Evolutionary conservation across 1,140 invertebrate species (phyloP), one percentile per base, ranked within the genome.

Genomic region (Muscidifurax raptorellus): DNA sequence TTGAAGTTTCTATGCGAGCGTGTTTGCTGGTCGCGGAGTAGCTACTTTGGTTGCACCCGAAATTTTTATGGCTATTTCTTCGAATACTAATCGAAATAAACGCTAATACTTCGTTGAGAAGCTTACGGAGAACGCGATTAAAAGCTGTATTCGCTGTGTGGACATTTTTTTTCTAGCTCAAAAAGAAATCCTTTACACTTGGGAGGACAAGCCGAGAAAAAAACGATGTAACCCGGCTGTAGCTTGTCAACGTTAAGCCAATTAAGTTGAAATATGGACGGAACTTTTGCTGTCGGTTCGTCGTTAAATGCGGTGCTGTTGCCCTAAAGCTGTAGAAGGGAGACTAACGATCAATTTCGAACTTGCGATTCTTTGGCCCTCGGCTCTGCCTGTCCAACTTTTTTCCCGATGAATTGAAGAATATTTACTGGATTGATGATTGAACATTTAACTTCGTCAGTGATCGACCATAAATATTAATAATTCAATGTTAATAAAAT

Each of bases 181-280:
- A 71, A 67, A 67, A 71, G 10, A 72, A 32, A 32, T 72, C 71
- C 18, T 72, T n/a, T 72, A 15, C 30, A 36, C 15, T 9, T 32
- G 12, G 71, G 22, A 72, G 30, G 18, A 32, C 18, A 72, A 36
- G n/a, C 52, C 2, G 1, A 32, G 27, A 32, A 85, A 86, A 85
- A 83, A 83, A 44, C 66, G 59, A n/a, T 86, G 82, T 86, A 75
- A 83, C 82, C 80, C 75, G 6, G 82, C 78, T 91, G 89, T 89
- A 90, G 90, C 89, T 90, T 90, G 90, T 90, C 90, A 88, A 87
- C 89, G 89, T 90, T 91, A 91, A 91, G 89, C 91, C 90, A 92
- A 91, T 91, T 92, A 92, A 92, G 89, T 90, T 92, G 90, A 92
- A 86, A 87, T 88, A 92, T 89, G 89, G 88, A 69, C 75, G 59